A percentile compares a stretch with the other conserved stretches of the same genome.
phyloP scores from a whole-genome alignment of 2,888 invertebrate genomes.

The Cheilosia vulpina region DNA sequence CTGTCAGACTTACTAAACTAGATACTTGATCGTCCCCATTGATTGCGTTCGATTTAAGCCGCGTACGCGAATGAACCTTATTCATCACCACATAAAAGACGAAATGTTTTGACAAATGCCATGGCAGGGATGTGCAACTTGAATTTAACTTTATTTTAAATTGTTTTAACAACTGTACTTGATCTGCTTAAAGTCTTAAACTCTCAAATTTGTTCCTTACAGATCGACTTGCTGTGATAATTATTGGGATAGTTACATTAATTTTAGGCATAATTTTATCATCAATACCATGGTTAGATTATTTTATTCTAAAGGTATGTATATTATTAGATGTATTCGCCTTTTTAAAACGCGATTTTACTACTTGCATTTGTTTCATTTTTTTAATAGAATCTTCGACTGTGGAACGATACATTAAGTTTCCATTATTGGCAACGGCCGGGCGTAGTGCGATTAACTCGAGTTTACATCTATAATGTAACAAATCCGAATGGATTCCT shows the following conservation, averaged over 20 bases:
- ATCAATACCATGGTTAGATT: constrained; percentile 94
- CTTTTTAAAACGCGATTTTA: background rate
- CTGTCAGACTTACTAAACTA: no score
- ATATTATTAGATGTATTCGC: background rate
- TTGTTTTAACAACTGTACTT: background rate
- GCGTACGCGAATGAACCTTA: no score
- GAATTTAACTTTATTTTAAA: no score
- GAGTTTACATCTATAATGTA: constrained; percentile 95
- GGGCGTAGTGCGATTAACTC: constrained; percentile 91
- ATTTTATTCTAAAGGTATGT: constrained; percentile 92
- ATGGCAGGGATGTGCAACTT: no score
- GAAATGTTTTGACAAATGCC: no score
- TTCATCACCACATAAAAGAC: no score
- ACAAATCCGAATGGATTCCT: constrained; percentile 93
- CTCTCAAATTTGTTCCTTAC: constrained; percentile 83
- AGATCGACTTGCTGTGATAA: constrained; percentile 92
- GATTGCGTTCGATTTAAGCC: no score
- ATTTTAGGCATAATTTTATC: constrained; percentile 91
- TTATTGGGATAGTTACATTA: constrained; percentile 92
- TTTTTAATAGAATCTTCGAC: constrained; percentile 88
- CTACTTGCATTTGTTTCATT: constrained; percentile 2
- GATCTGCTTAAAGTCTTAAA: background rate
- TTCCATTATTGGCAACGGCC: constrained; percentile 96
- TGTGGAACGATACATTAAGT: constrained; percentile 93
- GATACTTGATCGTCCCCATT: no score